A percentile compares a stretch with the other conserved stretches of the same genome.
Evolutionary conservation across 1,140 invertebrate genomes (phyloP).

Genomic region (Tetragonula clypearis): DNA sequence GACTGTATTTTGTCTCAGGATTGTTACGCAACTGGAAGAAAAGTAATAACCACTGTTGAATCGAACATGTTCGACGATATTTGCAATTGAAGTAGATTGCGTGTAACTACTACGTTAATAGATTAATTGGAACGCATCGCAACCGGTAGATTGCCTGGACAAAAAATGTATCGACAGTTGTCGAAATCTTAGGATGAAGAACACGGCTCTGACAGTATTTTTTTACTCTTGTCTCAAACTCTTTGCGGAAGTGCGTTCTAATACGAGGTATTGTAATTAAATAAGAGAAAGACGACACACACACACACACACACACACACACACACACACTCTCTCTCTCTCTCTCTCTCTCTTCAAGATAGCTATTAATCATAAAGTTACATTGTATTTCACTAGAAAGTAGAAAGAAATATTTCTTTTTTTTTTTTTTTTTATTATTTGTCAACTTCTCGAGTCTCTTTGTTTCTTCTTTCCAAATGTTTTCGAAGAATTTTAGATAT

Average conservation of each 20-base stretch:
- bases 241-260: constrained; percentile 47
- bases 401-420: background rate
- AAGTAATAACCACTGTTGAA: constrained; percentile 41
- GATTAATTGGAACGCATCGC: constrained; percentile 62
- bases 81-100: constrained; percentile 73
- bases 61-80: constrained; percentile 41
- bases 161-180: constrained; percentile 50
- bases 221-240: constrained; percentile 60
- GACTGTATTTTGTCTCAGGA: background rate
- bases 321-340: too few relatives aligned
- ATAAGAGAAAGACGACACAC: background rate
- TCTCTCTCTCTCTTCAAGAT: background rate
- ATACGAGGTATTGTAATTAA: constrained; percentile 52
- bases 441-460: background rate
- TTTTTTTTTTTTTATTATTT: background rate
- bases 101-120: constrained; percentile 62
- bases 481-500: background rate
- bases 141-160: constrained; percentile 14
- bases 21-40: constrained; percentile 41
- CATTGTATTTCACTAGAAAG: too few relatives aligned
- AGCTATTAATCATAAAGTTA: background rate
- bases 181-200: constrained; percentile 69
- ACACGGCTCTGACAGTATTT: constrained; percentile 51
- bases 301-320: too few relatives aligned
- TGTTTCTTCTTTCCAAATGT: background rate